A percentile compares a stretch with the other conserved stretches of the same genome.
These are phyloP conservation scores for Notolabrus celidotus DNA, from an alignment of 2,797 vertebrate genomes.

Conservation along the genomic window DNA sequence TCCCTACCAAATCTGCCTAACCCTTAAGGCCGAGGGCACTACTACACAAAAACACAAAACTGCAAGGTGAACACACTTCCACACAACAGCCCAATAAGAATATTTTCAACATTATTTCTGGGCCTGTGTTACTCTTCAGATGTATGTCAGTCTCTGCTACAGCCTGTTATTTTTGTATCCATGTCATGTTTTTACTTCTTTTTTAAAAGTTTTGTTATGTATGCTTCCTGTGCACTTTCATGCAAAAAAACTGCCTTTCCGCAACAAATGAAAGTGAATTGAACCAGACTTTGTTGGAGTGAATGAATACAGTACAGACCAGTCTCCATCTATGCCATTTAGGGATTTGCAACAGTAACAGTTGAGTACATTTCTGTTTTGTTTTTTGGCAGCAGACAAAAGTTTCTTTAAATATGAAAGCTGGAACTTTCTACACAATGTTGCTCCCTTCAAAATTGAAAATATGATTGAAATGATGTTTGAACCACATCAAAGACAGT, in stretches of 20 bases:
- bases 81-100: too few species aligned
- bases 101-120: not conserved
- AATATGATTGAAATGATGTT: constrained; percentile 1
- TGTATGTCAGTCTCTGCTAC: constrained; percentile 6
- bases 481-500: constrained; percentile 3
- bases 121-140: not conserved
- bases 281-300: constrained; percentile 1
- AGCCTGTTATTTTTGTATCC: not conserved
- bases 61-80: not conserved
- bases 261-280: constrained; percentile 21
- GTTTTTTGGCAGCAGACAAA: not conserved
- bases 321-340: not conserved
- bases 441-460: not conserved
- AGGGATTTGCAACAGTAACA: constrained; percentile 12
- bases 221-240: constrained; percentile 9
- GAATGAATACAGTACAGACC: constrained; percentile 28
- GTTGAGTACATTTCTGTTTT: not conserved
- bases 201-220: constrained; percentile 13
- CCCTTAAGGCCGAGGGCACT: too few species aligned
- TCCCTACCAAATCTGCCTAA: not conserved
- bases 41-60: too few species aligned
- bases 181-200: not conserved
- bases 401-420: constrained; percentile 16
- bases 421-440: not conserved
- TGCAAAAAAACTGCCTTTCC: constrained; percentile 20